These are phyloP conservation scores for Clarias gariepinus DNA, from an alignment of 2,113 vertebrate genomes.

Conservation along the genomic window DNA sequence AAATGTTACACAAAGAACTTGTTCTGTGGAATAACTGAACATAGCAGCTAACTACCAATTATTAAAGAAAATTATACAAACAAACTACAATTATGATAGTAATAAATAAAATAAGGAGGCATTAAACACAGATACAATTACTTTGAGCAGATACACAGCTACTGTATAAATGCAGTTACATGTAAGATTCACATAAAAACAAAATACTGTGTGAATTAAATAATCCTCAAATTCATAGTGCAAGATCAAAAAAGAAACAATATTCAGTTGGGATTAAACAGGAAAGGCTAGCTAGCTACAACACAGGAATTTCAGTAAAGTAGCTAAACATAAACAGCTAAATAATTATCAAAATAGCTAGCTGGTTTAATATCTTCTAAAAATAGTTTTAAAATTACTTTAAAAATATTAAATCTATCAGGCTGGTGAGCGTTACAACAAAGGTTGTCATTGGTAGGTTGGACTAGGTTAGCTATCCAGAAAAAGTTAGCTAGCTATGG, in stretches of 20 bases:
- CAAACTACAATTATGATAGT: too few relatives aligned
- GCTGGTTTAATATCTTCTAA: background rate
- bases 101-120: too few relatives aligned
- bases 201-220: background rate
- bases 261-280: background rate
- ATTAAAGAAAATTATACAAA: too few relatives aligned
- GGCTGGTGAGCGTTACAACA: background rate
- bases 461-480: background rate
- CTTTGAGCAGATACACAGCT: background rate
- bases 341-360: background rate
- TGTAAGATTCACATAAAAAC: background rate
- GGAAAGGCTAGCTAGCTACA: background rate
- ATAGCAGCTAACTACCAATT: too few relatives aligned
- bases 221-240: background rate
- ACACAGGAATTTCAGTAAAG: background rate
- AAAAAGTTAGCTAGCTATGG: background rate
- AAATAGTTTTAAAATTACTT: conserved; percentile 9
- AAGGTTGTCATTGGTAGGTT: background rate
- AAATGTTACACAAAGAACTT: too few relatives aligned
- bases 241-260: background rate
- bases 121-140: too few relatives aligned
- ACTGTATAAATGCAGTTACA: background rate
- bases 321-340: conserved; percentile 18
- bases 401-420: background rate
- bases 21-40: too few relatives aligned